These are phyloP conservation scores for Periphyllus acericola DNA, from an alignment of 2,888 invertebrate genomes.

Conservation along the genomic window DNA sequence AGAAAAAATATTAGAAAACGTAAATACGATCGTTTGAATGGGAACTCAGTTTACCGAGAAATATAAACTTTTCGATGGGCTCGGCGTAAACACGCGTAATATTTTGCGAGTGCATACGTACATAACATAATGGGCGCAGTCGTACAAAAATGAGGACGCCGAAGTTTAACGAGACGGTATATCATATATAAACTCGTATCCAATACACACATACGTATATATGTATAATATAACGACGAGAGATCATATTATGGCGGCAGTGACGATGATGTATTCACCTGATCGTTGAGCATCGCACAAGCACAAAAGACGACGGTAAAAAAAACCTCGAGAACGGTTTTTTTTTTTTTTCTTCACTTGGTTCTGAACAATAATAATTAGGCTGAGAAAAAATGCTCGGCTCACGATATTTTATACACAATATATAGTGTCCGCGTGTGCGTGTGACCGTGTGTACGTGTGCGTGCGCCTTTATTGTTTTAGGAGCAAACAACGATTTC, in stretches of 20 bases:
- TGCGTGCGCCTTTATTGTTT: conserved; percentile 29
- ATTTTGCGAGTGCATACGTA: neutral
- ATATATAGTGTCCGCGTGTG: neutral
- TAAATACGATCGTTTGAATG: neutral
- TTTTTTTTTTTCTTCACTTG: conserved; percentile 3
- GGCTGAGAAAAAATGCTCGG: conserved; percentile 2
- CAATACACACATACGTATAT: neutral
- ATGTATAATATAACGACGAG: neutral
- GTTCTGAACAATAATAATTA: conserved; percentile 50
- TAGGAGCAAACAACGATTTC: conserved; percentile 49
- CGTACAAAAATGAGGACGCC: conserved; percentile 1
- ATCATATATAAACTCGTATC: neutral
- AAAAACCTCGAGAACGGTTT: neutral
- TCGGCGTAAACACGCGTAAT: neutral
- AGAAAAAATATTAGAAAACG: neutral
- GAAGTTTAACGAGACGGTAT: conserved; percentile 7
- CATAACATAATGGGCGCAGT: no score
- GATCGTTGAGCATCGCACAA: conserved; percentile 27
- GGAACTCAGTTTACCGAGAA: neutral
- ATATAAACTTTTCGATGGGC: conserved; percentile 11
- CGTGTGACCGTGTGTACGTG: neutral
- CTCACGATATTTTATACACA: conserved; percentile 1
- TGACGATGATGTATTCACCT: conserved; percentile 5
- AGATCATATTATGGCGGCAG: neutral
- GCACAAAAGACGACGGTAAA: conserved; percentile 26